Evolutionary conservation across 2,888 invertebrate genomes (phyloP).

Genomic region (Drosophila falleni): DNA sequence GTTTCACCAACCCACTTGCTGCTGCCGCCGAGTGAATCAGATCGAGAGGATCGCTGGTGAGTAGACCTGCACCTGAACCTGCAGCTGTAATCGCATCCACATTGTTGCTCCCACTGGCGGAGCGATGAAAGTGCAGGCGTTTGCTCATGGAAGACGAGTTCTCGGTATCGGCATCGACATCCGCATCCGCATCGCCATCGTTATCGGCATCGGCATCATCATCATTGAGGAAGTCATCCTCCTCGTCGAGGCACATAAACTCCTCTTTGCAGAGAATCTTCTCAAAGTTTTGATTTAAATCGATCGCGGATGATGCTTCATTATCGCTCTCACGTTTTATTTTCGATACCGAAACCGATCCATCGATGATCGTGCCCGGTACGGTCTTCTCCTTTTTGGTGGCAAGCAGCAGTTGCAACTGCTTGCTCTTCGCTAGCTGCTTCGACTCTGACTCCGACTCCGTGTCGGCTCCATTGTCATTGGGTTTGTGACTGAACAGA

Average conservation of each 20-base stretch:
- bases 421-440: constrained; percentile 73
- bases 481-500: constrained; percentile 74
- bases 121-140: constrained; percentile 43
- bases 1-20: constrained; percentile 66
- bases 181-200: constrained; percentile 51
- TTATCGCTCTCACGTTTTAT: constrained; percentile 49
- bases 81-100: constrained; percentile 38
- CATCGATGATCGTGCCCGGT: constrained; percentile 38
- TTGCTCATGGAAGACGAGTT: constrained; percentile 76
- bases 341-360: constrained; percentile 15
- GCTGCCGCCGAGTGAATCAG: constrained; percentile 68
- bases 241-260: constrained; percentile 84
- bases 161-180: constrained; percentile 59
- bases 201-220: constrained; percentile 44
- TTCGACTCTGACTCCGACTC: constrained; percentile 16
- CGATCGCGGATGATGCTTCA: constrained; percentile 54
- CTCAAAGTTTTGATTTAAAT: constrained; percentile 85
- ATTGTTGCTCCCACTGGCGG: constrained; percentile 51
- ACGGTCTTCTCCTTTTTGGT: constrained; percentile 83
- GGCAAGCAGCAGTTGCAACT: constrained; percentile 72
- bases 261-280: constrained; percentile 85
- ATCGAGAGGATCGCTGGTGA: constrained; percentile 80
- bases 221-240: constrained; percentile 76
- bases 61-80: constrained; percentile 17
- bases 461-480: constrained; percentile 59